Percentiles rank a stretch among this genome's conserved stretches.
phyloP scores from a whole-genome alignment of 1,140 invertebrate genomes.

The Apis florea region DNA sequence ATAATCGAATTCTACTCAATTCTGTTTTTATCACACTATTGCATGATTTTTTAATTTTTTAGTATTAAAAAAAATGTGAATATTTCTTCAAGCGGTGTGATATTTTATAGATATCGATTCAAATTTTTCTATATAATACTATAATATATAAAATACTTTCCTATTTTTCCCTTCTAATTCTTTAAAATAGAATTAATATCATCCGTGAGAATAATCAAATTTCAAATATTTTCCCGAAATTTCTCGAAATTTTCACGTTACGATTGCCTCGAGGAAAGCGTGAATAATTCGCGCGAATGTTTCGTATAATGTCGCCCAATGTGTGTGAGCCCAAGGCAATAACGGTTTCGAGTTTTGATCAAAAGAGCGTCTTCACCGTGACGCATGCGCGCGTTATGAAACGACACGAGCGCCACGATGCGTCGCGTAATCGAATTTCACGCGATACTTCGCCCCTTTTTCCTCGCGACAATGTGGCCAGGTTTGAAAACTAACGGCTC shows the following conservation, averaged over 20 bases:
- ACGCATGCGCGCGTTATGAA: conserved; percentile 27
- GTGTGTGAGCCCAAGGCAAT: not conserved
- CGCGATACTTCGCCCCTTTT: conserved; percentile 27
- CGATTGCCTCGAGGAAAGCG: not conserved
- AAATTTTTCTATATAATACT: too few species aligned
- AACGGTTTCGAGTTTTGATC: conserved; percentile 52
- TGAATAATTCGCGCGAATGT: conserved; percentile 13
- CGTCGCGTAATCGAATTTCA: conserved; percentile 39
- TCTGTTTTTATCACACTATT: too few species aligned
- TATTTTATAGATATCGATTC: too few species aligned
- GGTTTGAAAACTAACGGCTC: conserved; percentile 16
- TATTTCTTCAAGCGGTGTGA: too few species aligned
- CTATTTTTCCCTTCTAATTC: too few species aligned
- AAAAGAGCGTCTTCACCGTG: conserved; percentile 41
- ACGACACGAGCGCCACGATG: conserved; percentile 32
- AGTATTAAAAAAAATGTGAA: too few species aligned
- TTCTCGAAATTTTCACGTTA: not conserved
- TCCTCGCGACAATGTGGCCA: conserved; percentile 20
- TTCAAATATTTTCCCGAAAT: not conserved
- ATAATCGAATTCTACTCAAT: too few species aligned
- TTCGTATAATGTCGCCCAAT: conserved; percentile 47
- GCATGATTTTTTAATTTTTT: too few species aligned
- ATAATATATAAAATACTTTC: too few species aligned
- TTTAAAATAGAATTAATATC: too few species aligned
- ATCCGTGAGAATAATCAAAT: not conserved